A percentile compares a stretch with the other conserved stretches of the same genome.
These are phyloP conservation scores for Panurus biarmicus DNA, from an alignment of 2,113 vertebrate genomes.

Conservation along the genomic window DNA sequence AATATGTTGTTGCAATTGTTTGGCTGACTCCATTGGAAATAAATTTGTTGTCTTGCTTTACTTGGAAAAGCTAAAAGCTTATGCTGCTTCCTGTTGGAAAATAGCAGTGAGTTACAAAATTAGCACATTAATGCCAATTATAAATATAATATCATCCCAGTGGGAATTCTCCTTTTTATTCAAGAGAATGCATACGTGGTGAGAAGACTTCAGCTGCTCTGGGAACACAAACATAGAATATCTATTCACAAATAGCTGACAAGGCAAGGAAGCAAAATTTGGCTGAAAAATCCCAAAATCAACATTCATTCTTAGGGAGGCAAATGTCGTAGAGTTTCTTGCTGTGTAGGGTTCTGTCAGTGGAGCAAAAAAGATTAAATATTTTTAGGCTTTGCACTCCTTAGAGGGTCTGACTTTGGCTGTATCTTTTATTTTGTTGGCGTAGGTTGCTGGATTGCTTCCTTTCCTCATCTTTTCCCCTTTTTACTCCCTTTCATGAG, in stretches of 20 bases:
- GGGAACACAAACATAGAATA: neutral
- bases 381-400: slow-evolving; percentile 2
- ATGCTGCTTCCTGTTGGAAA: slow-evolving; percentile 43
- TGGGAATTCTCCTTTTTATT: neutral
- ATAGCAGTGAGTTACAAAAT: slow-evolving; percentile 28
- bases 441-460: neutral
- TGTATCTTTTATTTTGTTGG: neutral
- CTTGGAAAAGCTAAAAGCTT: slow-evolving; percentile 35
- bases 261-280: neutral
- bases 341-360: neutral
- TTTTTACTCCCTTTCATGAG: neutral
- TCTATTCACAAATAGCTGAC: neutral
- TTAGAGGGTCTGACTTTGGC: neutral
- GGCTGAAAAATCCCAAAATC: neutral
- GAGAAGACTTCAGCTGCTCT: neutral
- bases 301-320: neutral
- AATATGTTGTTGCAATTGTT: slow-evolving; percentile 29
- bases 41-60: slow-evolving; percentile 37
- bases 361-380: neutral
- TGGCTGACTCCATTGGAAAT: slow-evolving; percentile 23
- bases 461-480: neutral
- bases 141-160: neutral
- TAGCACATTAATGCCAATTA: slow-evolving; percentile 41
- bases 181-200: neutral
- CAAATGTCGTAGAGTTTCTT: neutral